These are phyloP conservation scores for Illadopsis cleaveri DNA, from an alignment of 2,113 vertebrate genomes.

Conservation along the genomic window DNA sequence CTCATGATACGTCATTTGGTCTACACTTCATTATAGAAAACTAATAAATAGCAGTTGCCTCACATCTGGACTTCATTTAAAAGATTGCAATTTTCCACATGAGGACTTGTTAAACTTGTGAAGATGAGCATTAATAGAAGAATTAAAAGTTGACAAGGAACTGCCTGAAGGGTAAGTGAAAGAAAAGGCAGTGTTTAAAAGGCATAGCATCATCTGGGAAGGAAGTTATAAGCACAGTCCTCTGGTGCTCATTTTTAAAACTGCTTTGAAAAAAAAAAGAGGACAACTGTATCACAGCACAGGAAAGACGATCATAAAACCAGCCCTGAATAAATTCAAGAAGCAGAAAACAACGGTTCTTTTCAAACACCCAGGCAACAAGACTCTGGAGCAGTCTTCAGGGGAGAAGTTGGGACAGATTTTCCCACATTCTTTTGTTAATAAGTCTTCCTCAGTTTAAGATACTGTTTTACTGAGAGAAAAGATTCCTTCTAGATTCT, in stretches of 20 bases:
- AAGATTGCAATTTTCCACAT: neutral
- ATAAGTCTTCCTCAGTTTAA: neutral
- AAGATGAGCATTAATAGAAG: neutral
- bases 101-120: neutral
- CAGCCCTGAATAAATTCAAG: neutral
- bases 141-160: constrained; percentile 15
- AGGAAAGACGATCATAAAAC: neutral
- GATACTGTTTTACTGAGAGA: neutral
- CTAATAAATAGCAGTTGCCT: neutral
- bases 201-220: neutral
- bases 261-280: neutral
- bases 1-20: neutral
- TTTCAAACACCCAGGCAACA: neutral
- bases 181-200: neutral
- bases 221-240: neutral
- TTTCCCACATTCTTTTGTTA: neutral
- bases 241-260: neutral
- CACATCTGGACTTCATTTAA: constrained; percentile 5
- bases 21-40: neutral
- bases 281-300: neutral
- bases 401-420: neutral
- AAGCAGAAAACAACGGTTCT: neutral
- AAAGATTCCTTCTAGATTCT: neutral
- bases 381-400: neutral
- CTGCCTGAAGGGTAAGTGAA: neutral